These are phyloP conservation scores for Porites divaricata DNA, from an alignment of 92 coral and sea anemone genomes.

Conservation along the genomic window DNA sequence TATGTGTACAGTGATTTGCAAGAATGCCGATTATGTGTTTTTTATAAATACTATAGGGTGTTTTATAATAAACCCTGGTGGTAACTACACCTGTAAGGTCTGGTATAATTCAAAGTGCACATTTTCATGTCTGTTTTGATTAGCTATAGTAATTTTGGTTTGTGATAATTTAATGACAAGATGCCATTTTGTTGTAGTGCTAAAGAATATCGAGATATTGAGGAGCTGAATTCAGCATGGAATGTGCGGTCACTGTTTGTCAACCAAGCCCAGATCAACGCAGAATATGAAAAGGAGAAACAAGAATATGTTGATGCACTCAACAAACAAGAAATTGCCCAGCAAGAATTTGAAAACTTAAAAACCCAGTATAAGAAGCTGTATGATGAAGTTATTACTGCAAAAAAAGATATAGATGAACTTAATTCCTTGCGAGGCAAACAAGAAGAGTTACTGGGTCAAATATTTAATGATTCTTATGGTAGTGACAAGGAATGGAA, in stretches of 20 bases:
- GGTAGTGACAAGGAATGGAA: slow-evolving; percentile 95
- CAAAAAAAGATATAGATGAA: slow-evolving; percentile 62
- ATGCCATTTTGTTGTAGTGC: slow-evolving; percentile 39
- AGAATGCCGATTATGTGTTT: too few relatives aligned
- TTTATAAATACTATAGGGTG: too few relatives aligned
- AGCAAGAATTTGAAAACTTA: slow-evolving; percentile 72
- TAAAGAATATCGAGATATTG: slow-evolving; percentile 90
- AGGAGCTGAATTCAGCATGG: slow-evolving; percentile 62
- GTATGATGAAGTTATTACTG: slow-evolving; percentile 47
- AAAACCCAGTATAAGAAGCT: slow-evolving; percentile 80
- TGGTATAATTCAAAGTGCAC: too few relatives aligned
- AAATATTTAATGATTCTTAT: slow-evolving; percentile 89
- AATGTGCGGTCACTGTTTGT: slow-evolving; percentile 89
- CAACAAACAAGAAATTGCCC: slow-evolving; percentile 90
- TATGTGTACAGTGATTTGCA: too few relatives aligned
- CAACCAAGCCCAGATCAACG: slow-evolving; percentile 69
- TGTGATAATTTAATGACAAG: too few relatives aligned
- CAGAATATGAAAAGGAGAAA: slow-evolving; percentile 80
- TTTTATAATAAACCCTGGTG: too few relatives aligned
- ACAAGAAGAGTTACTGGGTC: slow-evolving; percentile 75
- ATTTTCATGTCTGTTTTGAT: too few relatives aligned
- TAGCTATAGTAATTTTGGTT: too few relatives aligned
- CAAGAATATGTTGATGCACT: slow-evolving; percentile 93
- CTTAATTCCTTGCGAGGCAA: slow-evolving; percentile 47
- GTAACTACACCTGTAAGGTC: too few relatives aligned